Conservation (phyloP, 1,140 invertebrate genomes). For the Eueides isabella region DNA sequence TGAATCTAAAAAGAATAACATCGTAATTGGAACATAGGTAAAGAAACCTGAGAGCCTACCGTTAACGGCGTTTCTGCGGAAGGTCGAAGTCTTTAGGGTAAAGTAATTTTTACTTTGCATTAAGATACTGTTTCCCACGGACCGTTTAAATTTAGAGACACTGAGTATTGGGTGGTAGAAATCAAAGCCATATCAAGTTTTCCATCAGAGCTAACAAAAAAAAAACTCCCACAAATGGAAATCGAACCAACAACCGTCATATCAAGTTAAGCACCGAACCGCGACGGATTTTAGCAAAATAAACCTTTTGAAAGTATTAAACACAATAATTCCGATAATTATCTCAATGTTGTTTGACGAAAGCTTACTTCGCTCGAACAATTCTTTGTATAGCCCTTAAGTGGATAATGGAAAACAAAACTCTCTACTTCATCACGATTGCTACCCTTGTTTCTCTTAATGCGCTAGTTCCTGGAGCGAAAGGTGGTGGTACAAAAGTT, state of each 20-base stretch:
- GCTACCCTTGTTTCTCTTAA: conserved; percentile 7
- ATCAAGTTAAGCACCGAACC: background rate
- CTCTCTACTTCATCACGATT: conserved; percentile 2
- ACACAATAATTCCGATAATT: background rate
- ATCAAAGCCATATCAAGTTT: too few species aligned
- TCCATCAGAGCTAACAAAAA: background rate
- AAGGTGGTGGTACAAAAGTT: background rate
- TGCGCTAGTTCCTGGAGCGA: background rate
- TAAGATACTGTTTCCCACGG: too few species aligned
- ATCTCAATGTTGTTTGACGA: background rate
- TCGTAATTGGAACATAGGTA: too few species aligned
- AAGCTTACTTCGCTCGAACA: conserved; percentile 4
- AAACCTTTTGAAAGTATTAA: background rate
- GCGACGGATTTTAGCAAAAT: background rate
- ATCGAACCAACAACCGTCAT: background rate
- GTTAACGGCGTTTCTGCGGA: too few species aligned
- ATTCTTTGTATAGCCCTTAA: background rate
- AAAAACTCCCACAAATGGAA: background rate
- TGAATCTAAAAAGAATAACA: too few species aligned
- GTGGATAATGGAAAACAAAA: conserved; percentile 6
- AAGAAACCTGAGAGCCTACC: too few species aligned
- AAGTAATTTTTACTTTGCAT: too few species aligned
- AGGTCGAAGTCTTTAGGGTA: too few species aligned
- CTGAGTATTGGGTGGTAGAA: too few species aligned
- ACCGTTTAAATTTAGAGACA: too few species aligned